phyloP scores from a whole-genome alignment of 1,140 invertebrate species.

The Vollenhovia emeryi region DNA sequence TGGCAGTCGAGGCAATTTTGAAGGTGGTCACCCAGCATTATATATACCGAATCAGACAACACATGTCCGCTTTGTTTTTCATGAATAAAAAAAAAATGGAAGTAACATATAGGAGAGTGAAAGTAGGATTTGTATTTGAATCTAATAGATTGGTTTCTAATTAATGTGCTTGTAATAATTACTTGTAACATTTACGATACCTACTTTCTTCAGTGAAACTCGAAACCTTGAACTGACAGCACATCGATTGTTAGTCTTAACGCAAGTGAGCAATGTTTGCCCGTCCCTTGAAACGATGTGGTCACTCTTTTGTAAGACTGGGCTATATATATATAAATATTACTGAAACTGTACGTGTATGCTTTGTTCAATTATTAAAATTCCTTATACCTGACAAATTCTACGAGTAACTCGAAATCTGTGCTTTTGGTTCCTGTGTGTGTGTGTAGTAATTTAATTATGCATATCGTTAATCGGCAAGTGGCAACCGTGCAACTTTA shows the following conservation, averaged over 20 bases:
- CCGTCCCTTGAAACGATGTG: slow-evolving; percentile 84
- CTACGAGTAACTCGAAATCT: slow-evolving; percentile 77
- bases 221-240: slow-evolving; percentile 80
- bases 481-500: slow-evolving; percentile 55
- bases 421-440: slow-evolving; percentile 73
- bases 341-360: slow-evolving; percentile 83
- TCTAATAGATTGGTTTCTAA: slow-evolving; percentile 84
- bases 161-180: slow-evolving; percentile 83
- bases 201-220: slow-evolving; percentile 82
- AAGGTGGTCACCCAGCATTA: slow-evolving; percentile 84
- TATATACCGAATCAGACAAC: slow-evolving; percentile 77
- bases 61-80: slow-evolving; percentile 85
- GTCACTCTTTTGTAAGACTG: slow-evolving; percentile 86
- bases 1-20: slow-evolving; percentile 84
- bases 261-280: slow-evolving; percentile 81
- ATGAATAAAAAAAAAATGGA: slow-evolving; percentile 77
- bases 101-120: slow-evolving; percentile 82
- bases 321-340: slow-evolving; percentile 85
- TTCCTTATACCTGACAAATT: slow-evolving; percentile 79
- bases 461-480: slow-evolving; percentile 71
- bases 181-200: slow-evolving; percentile 83
- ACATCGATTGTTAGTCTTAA: slow-evolving; percentile 83
- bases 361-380: slow-evolving; percentile 83
- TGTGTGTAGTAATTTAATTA: slow-evolving; percentile 74
- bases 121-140: slow-evolving; percentile 86